Evolutionary conservation across 2,888 invertebrate genomes (phyloP), one percentile per base, ranked within the genome.

Genomic region (Plebejus anna): DNA sequence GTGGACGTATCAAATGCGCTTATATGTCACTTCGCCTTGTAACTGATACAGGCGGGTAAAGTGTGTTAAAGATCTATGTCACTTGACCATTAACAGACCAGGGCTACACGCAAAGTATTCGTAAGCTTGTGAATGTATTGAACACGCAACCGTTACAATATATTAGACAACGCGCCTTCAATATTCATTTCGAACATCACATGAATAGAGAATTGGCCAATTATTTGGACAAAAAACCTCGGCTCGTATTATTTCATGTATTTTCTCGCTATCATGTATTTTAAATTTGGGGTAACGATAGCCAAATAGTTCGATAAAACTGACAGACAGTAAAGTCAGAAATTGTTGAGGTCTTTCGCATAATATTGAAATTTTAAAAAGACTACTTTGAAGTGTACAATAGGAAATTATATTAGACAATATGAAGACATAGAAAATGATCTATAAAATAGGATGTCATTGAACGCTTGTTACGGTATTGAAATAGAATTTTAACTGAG

Each of bases 61-160:
- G 84, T 85, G 84, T 84, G 84, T 81, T 83, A 84, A 80, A 84
- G 82, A 87, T 85, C 84, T 86, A 83, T 88, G 88, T 86, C 87
- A 87, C 82, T 84, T 87, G 85, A 85, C 86, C 87, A 88, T 88
- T 86, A 84, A 83, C 82, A 84, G 85, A 82, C 79, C 85, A 86
- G 84, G 84, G 86, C 82, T 84, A 83, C 85, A 83, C 83, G 84
- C 83, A 82, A 84, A 81, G 80, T 80, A 82, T 81, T 83, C 82
- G 81, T 83, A 82, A 81, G 75, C 76, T 78, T 79, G 75, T 76
- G 77, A 78, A 78, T 61, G 80, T 80, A 81, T 80, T 80, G 78
- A 79, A 77, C 83, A 84, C 82, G 82, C 84, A 51, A 73, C 55
- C 73, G 73, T 73, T 73, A 73, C 55, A 36, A 66, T 66, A 55